phyloP scores from a whole-genome alignment of 2,888 invertebrate genomes.

The Plebejus anna region DNA sequence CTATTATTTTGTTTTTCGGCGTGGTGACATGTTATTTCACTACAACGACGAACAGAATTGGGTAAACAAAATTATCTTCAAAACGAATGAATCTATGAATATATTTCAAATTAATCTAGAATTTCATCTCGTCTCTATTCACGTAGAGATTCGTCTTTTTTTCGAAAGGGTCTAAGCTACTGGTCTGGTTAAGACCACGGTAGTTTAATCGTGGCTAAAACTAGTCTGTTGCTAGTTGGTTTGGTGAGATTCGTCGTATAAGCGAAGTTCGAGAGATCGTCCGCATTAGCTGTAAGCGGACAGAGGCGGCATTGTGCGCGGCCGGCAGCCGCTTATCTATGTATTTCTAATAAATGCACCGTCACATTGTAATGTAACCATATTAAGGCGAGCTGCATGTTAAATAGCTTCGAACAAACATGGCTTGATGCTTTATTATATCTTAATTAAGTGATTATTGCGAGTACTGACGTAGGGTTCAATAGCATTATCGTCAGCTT shows the following conservation, averaged over 20 bases:
- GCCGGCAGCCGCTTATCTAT: conserved; percentile 67
- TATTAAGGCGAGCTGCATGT: conserved; percentile 34
- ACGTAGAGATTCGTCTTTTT: neutral
- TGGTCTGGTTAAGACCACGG: too few species aligned
- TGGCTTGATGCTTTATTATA: conserved; percentile 12
- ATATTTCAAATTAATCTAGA: neutral
- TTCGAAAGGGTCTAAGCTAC: too few species aligned
- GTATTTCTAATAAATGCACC: conserved; percentile 63
- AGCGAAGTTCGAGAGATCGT: conserved; percentile 28
- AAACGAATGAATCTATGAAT: too few species aligned
- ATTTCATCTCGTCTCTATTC: neutral
- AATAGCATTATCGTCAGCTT: neutral
- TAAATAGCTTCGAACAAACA: conserved; percentile 31
- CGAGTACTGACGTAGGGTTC: neutral
- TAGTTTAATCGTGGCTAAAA: too few species aligned
- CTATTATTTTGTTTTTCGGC: too few species aligned
- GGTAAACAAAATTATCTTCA: too few species aligned
- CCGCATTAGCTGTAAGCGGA: conserved; percentile 45
- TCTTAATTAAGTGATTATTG: conserved; percentile 31
- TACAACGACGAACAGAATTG: too few species aligned
- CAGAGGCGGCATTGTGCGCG: conserved; percentile 60
- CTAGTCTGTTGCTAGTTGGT: too few species aligned
- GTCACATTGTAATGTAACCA: conserved; percentile 51
- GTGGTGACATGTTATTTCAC: too few species aligned
- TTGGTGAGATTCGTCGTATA: neutral